Evolutionary conservation across 2,113 vertebrate species (phyloP).

Genomic region (Himantopus leucocephalus): DNA sequence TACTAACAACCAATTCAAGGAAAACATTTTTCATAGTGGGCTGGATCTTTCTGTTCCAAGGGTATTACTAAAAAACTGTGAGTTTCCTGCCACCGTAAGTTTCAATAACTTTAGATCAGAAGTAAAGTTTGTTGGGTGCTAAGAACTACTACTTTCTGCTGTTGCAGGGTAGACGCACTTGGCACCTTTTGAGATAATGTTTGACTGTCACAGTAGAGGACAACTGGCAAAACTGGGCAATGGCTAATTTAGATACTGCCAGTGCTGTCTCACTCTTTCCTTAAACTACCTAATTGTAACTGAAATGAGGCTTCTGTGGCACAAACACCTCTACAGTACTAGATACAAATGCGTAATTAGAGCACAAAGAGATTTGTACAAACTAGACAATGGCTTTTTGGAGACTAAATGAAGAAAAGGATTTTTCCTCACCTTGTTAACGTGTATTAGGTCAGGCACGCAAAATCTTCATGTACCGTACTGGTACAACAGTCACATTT

Average conservation of each 20-base stretch:
- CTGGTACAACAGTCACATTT: not conserved
- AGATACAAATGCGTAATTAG: not conserved
- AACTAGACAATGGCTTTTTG: not conserved
- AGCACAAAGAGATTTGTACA: not conserved
- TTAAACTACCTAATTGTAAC: not conserved
- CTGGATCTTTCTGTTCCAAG: not conserved
- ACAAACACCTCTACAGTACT: not conserved
- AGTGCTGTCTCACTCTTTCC: not conserved
- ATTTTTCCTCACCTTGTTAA: not conserved
- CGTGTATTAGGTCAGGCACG: not conserved
- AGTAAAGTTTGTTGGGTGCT: not conserved
- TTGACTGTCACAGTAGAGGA: not conserved
- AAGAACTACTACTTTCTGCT: not conserved
- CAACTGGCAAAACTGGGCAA: not conserved
- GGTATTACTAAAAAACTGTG: not conserved
- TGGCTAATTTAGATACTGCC: not conserved
- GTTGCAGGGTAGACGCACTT: not conserved
- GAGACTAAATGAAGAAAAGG: not conserved
- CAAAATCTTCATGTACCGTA: not conserved
- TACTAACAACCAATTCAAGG: not conserved
- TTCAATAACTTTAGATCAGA: not conserved
- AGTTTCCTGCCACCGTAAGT: not conserved
- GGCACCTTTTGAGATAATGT: not conserved
- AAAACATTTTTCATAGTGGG: conserved; percentile 7
- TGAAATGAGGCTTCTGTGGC: not conserved